A percentile compares a stretch with the other conserved stretches of the same genome.
Conservation (phyloP, 2,888 invertebrate species). For the Megalurothrips usitatus region DNA sequence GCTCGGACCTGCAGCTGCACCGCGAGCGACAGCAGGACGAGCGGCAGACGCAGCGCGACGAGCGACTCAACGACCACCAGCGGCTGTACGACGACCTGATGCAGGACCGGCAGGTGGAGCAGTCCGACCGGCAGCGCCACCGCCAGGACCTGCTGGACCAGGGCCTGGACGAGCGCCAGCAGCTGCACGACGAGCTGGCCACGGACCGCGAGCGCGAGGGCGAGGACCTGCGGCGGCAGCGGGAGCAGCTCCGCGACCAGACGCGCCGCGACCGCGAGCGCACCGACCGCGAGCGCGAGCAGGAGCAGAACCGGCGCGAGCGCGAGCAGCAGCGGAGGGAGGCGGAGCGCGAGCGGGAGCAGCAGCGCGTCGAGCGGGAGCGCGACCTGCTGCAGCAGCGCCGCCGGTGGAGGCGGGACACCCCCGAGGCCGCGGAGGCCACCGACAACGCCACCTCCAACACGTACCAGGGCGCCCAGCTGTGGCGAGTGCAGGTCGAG, state of each 20-base stretch:
- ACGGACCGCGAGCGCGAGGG: neutral
- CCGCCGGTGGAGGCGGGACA: slow-evolving; percentile 4
- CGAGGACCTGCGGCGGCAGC: slow-evolving; percentile 2
- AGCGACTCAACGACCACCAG: slow-evolving; percentile 20
- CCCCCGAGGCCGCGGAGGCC: neutral
- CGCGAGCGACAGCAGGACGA: slow-evolving; percentile 18
- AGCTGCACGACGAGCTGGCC: slow-evolving; percentile 20
- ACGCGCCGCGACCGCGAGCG: slow-evolving; percentile 17
- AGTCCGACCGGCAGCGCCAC: slow-evolving; percentile 4
- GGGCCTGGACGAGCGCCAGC: slow-evolving; percentile 8
- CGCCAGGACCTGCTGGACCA: neutral
- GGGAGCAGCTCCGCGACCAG: slow-evolving; percentile 4
- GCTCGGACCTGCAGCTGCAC: slow-evolving; percentile 6
- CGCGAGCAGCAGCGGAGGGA: slow-evolving; percentile 3
- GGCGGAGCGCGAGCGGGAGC: slow-evolving; percentile 9
- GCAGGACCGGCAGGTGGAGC: neutral
- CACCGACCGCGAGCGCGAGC: slow-evolving; percentile 18
- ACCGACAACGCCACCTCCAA: neutral
- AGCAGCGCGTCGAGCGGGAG: neutral
- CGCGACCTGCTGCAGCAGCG: slow-evolving; percentile 1
- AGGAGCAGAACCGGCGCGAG: neutral
- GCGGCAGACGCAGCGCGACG: neutral
- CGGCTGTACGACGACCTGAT: slow-evolving; percentile 10
- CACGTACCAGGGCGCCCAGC: slow-evolving; percentile 68
- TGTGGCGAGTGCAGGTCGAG: slow-evolving; percentile 63